Conservation (phyloP, 2,113 vertebrate species). For the Dipodomys merriami region DNA sequence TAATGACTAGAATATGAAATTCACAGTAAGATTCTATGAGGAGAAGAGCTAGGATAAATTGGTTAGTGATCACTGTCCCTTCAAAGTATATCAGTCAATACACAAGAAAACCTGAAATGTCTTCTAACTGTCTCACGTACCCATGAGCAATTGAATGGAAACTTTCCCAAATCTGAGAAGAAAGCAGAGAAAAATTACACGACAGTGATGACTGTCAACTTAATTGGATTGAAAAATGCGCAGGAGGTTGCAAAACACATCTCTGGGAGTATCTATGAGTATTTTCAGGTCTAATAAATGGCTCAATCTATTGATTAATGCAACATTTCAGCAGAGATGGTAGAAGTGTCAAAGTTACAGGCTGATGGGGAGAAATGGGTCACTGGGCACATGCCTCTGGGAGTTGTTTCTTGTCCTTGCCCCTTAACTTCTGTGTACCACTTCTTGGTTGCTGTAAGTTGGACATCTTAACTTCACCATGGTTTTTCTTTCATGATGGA, state of each 20-base stretch:
- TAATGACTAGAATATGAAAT: slow-evolving; percentile 35
- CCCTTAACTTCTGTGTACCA: background rate
- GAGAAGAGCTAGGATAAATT: slow-evolving; percentile 40
- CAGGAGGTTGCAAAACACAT: background rate
- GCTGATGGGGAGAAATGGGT: background rate
- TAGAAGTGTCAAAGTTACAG: background rate
- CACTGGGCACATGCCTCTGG: background rate
- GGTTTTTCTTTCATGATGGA: too few relatives aligned
- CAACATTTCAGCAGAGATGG: background rate
- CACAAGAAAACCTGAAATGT: slow-evolving; percentile 28
- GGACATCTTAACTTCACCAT: too few relatives aligned
- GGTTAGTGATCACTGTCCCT: slow-evolving; percentile 28
- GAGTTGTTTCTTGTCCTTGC: background rate
- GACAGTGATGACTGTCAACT: background rate
- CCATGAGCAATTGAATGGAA: background rate
- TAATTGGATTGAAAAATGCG: background rate
- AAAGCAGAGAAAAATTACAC: background rate
- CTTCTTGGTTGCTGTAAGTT: background rate
- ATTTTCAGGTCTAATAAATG: background rate
- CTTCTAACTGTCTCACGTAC: slow-evolving; percentile 25
- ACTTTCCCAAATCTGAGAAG: background rate
- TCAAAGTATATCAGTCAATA: slow-evolving; percentile 43
- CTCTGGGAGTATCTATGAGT: background rate
- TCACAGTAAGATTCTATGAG: slow-evolving; percentile 17
- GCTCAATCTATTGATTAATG: background rate